Percentiles rank a stretch among this genome's conserved stretches.
These are phyloP conservation scores for Drosophila ohnishii DNA, from an alignment of 1,140 invertebrate species.

Conservation along the genomic window DNA sequence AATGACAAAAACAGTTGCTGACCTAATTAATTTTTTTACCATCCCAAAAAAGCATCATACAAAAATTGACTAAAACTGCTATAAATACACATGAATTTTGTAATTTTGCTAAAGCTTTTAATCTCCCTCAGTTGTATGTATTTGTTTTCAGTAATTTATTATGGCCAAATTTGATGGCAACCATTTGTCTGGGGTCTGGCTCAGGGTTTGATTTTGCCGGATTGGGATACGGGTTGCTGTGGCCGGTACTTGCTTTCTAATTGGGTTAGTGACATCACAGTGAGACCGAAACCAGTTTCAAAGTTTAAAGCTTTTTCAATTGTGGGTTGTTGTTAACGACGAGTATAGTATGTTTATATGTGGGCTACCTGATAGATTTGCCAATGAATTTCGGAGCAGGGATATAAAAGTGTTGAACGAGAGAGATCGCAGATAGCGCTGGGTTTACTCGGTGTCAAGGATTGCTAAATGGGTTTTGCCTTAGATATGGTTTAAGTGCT, in stretches of 20 bases:
- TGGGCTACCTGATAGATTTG: conserved; percentile 28
- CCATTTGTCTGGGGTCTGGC: conserved; percentile 16
- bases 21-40: conserved; percentile 68
- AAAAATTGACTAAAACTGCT: conserved; percentile 32
- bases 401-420: conserved; percentile 25
- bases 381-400: conserved; percentile 25
- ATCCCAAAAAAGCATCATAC: conserved; percentile 22
- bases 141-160: conserved; percentile 41
- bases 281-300: conserved; percentile 33
- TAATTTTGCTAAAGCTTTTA: conserved; percentile 32
- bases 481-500: not conserved
- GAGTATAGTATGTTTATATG: not conserved
- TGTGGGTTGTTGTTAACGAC: conserved; percentile 5
- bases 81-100: conserved; percentile 20
- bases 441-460: conserved; percentile 43
- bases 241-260: conserved; percentile 49
- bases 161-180: conserved; percentile 15
- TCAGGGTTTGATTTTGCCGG: conserved; percentile 22
- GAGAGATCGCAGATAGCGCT: conserved; percentile 5
- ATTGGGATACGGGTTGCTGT: conserved; percentile 10
- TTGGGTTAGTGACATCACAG: conserved; percentile 49
- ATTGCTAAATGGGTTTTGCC: conserved; percentile 18
- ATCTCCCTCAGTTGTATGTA: conserved; percentile 17
- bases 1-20: conserved; percentile 78
- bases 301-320: conserved; percentile 20